Evolutionary conservation across 1,140 invertebrate species (phyloP), one percentile per base, ranked within the genome.

Genomic region (Zaprionus lachaisei): DNA sequence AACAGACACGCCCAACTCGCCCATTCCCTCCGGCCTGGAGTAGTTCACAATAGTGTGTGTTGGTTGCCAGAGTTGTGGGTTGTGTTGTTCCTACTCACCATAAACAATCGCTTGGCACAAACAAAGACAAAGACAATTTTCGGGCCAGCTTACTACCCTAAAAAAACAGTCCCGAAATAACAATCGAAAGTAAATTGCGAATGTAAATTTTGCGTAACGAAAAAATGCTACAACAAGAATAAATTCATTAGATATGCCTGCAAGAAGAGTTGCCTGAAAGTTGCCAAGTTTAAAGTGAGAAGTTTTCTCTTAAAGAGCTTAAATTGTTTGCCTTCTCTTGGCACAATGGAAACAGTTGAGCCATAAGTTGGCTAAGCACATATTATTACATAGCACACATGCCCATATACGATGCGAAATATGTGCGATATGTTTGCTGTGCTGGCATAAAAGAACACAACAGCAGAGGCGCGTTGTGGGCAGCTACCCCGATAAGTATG

Each of bases 131-230:
- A 31, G 20, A 26, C 28, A 54, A 31, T 17, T 14, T 31, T 61
- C n/a, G n/a, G 37, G 9, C n/a, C 2, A 47, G 41, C 41, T 47
- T 47, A 47, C n/a, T 47, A n/a, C 38, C 60, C 72, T 28, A 58
- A 71, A 64, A 75, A 64, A 75, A 71, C 44, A 71, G 24, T 17
- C 31, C 49, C 5, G 44, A 70, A 61, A 77, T 41, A 80, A 58
- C 63, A 77, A 63, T 76, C 22, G 47, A 41, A 70, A 31, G 66
- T 54, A 72, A 62, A 67, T 60, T 76, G 51, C 38, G 31, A 41
- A 47, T 63, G 38, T 65, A 44, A 70, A 64, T 64, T 71, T 70
- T n/a, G 22, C 14, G 37, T 24, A 62, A 51, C 26, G 44, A 68
- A 58, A 75, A 41, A 11, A 41, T n/a, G 37, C 51, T 62, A 54